phyloP scores from a whole-genome alignment of 2,888 invertebrate genomes.

The Pardosa pseudoannulata region DNA sequence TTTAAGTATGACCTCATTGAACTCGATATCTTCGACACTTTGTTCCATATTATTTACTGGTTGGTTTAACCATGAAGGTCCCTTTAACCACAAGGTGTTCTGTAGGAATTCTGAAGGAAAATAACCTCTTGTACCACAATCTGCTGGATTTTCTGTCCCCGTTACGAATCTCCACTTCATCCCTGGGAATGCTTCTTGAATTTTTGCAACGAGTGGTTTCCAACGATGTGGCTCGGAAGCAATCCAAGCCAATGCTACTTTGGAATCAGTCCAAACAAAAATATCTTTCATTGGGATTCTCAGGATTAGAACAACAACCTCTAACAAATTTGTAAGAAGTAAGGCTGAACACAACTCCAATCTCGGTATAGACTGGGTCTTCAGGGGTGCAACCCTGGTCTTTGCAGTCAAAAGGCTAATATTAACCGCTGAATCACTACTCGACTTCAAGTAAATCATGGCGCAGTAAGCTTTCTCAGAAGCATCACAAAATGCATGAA shows the following conservation, averaged over 20 bases:
- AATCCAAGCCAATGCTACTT: conserved; percentile 73
- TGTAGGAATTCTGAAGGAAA: too few relatives aligned
- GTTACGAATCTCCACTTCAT: too few relatives aligned
- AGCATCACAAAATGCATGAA: conserved; percentile 23
- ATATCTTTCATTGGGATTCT: background rate
- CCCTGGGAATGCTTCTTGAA: too few relatives aligned
- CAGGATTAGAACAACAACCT: background rate
- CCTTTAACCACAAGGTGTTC: too few relatives aligned
- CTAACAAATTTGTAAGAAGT: background rate
- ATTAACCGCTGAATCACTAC: background rate
- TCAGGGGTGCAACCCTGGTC: conserved; percentile 74
- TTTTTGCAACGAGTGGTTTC: conserved; percentile 74
- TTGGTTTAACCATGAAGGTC: too few relatives aligned
- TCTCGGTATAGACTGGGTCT: conserved; percentile 73
- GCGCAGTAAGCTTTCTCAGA: conserved; percentile 1
- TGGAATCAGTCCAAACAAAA: conserved; percentile 72
- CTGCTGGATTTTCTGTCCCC: too few relatives aligned
- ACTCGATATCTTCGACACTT: too few relatives aligned
- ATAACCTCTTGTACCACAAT: too few relatives aligned
- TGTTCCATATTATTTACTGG: too few relatives aligned
- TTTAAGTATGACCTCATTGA: too few relatives aligned
- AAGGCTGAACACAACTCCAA: conserved; percentile 73
- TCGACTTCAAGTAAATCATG: background rate
- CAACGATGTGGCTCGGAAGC: conserved; percentile 36
- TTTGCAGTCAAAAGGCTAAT: conserved; percentile 67